These are phyloP conservation scores for Menidia beryllina DNA, from an alignment of 2,113 vertebrate genomes.

Conservation along the genomic window DNA sequence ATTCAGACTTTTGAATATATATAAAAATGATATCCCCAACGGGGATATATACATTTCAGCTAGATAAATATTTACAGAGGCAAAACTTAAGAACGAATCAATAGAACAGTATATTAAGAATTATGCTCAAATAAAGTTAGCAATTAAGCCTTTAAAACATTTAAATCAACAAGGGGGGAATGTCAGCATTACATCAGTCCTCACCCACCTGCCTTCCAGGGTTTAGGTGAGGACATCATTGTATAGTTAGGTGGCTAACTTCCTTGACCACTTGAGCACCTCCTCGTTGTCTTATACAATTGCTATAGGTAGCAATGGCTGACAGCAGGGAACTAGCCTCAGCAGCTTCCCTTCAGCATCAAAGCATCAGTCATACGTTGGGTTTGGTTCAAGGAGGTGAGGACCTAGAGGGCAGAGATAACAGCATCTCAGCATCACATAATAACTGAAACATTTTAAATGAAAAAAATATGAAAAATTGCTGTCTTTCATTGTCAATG, in stretches of 20 bases:
- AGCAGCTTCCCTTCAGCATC: constrained; percentile 76
- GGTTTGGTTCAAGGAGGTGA: constrained; percentile 76
- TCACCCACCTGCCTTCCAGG: constrained; percentile 74
- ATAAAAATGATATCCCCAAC: neutral
- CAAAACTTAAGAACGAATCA: constrained; percentile 29
- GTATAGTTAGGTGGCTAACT: constrained; percentile 59
- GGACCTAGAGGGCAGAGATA: constrained; percentile 67
- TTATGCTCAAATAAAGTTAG: neutral
- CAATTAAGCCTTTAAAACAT: neutral
- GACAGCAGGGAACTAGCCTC: constrained; percentile 83
- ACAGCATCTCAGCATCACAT: neutral
- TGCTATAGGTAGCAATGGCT: constrained; percentile 18
- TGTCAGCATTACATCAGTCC: constrained; percentile 72
- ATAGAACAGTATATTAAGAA: constrained; percentile 12
- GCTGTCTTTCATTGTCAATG: too few species aligned
- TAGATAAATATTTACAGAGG: too few species aligned
- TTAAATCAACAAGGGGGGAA: neutral
- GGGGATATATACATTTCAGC: too few species aligned
- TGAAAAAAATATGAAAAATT: neutral
- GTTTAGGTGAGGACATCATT: constrained; percentile 79
- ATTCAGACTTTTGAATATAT: too few species aligned
- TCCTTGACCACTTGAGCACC: constrained; percentile 5
- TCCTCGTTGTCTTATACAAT: constrained; percentile 63
- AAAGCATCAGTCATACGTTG: constrained; percentile 68
- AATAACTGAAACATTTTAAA: neutral